Evolutionary conservation across 2,888 invertebrate species (phyloP), one percentile per base, ranked within the genome.

Genomic region (Caenorhabditis sulstoni): DNA sequence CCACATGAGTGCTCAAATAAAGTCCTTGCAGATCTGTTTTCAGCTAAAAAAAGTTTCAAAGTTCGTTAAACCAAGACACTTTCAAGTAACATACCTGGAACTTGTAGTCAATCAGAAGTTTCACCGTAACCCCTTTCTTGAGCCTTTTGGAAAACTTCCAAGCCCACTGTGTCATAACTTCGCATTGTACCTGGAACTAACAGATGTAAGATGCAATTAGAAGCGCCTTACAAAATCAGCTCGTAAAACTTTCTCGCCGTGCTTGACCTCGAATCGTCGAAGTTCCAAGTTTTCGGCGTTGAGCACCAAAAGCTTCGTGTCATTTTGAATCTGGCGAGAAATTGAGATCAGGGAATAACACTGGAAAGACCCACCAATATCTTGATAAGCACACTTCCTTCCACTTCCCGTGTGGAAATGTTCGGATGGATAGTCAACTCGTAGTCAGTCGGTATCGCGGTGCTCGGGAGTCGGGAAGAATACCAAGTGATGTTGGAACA

Each of bases 401-500:
- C 35, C 35, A 70, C 66, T n/a, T 45, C 45, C n/a, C 59, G 66
- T 14, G 20, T 67, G 8, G 66, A 57, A 12, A 87, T 57, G 66
- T 88, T 83, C 12, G 87, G 87, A 53, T 88, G 87, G 9, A 88
- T 59, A 9, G 59, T 62, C 18, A 88, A 45, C 9, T 78, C 81
- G 59, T 87, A 87, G 47, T 71, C 70, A 5, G 59, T 50, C 0
- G 91, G 91, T 14, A 83, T 22, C 9, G 91, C 71, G 14, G 76
- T 73, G 11, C 47, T 71, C 1, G 91, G 91, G 35, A 92, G 87
- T n/a, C 91, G 89, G 12, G 91, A 85, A 29, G 89, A 71, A 20
- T 88, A 90, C 91, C 91, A 20, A 90, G 91, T 80, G 89, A 91
- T 12, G 20, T 59, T 61, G 20, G 84, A 65, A 41, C 85, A 85